Evolutionary conservation across 2,888 invertebrate species (phyloP).

Genomic region (Boloria euphrosyne): DNA sequence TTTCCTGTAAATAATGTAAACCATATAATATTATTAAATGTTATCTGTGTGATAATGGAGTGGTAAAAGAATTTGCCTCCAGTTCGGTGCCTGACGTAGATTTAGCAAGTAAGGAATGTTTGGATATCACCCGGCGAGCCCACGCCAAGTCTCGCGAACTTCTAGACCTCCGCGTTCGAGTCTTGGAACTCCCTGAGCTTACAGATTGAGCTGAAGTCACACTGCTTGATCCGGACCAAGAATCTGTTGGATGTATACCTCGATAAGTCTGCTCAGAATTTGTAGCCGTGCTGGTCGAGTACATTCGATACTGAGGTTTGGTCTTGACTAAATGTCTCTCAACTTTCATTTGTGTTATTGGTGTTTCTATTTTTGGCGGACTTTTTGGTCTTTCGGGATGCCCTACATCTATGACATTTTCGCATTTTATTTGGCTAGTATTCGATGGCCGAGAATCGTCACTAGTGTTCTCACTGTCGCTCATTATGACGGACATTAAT

Average conservation of each 20-base stretch:
- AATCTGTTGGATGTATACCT: constrained; percentile 50
- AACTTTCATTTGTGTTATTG: constrained; percentile 62
- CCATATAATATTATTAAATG: constrained; percentile 40
- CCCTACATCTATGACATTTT: constrained; percentile 35
- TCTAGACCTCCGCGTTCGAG: constrained; percentile 49
- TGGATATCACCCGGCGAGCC: constrained; percentile 61
- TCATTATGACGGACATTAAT: constrained; percentile 63
- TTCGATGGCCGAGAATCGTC: constrained; percentile 22
- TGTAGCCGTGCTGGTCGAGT: constrained; percentile 57
- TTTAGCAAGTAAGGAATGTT: constrained; percentile 44
- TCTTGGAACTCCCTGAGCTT: constrained; percentile 57
- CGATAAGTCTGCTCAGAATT: constrained; percentile 52
- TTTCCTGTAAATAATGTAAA: constrained; percentile 54
- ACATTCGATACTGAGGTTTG: constrained; percentile 44
- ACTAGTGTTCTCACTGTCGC: constrained; percentile 51
- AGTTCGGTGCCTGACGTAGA: constrained; percentile 55
- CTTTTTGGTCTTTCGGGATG: constrained; percentile 47
- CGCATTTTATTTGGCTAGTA: constrained; percentile 40
- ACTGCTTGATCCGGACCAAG: constrained; percentile 54
- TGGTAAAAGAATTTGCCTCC: constrained; percentile 55
- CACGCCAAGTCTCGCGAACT: constrained; percentile 61
- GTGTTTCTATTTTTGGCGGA: constrained; percentile 66
- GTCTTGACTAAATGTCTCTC: constrained; percentile 43
- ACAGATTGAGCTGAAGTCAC: constrained; percentile 51
- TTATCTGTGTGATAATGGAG: constrained; percentile 53